These are phyloP conservation scores for Drosophila aldrichi DNA, from an alignment of 2,888 invertebrate genomes.

Conservation along the genomic window DNA sequence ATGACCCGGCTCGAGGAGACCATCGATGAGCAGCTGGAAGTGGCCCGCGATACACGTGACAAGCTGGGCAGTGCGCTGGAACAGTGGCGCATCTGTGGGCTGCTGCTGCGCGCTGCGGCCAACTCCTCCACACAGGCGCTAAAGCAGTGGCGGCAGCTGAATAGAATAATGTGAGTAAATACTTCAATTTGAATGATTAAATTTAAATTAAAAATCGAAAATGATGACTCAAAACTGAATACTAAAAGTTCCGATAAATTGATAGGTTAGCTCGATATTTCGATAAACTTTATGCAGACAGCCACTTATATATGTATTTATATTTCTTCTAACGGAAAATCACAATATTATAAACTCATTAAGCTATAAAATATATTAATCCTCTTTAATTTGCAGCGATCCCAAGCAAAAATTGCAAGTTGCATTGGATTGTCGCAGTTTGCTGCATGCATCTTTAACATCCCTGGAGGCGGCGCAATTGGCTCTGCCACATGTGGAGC, in stretches of 20 bases:
- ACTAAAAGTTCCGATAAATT: background rate
- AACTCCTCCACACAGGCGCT: slow-evolving; percentile 81
- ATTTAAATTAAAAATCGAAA: background rate
- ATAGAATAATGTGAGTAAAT: slow-evolving; percentile 67
- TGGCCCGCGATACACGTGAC: slow-evolving; percentile 83
- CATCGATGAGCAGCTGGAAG: slow-evolving; percentile 83
- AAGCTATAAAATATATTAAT: background rate
- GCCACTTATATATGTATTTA: background rate
- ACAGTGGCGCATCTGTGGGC: slow-evolving; percentile 85
- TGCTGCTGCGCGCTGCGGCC: slow-evolving; percentile 81
- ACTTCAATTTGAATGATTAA: background rate
- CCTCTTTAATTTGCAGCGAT: slow-evolving; percentile 56
- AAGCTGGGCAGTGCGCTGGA: slow-evolving; percentile 84
- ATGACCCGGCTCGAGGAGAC: slow-evolving; percentile 83
- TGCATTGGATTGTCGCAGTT: slow-evolving; percentile 82
- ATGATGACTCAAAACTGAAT: background rate
- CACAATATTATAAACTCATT: background rate
- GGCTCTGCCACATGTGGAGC: slow-evolving; percentile 84
- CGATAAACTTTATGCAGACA: background rate
- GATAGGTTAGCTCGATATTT: background rate
- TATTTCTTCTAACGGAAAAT: background rate
- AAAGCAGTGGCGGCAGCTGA: slow-evolving; percentile 80
- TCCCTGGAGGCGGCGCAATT: slow-evolving; percentile 84
- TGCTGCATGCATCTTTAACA: slow-evolving; percentile 82
- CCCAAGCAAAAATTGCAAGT: slow-evolving; percentile 79